A percentile compares a stretch with the other conserved stretches of the same genome.
Conservation (phyloP, 2,797 vertebrate genomes). For the Lagodon rhomboides region DNA sequence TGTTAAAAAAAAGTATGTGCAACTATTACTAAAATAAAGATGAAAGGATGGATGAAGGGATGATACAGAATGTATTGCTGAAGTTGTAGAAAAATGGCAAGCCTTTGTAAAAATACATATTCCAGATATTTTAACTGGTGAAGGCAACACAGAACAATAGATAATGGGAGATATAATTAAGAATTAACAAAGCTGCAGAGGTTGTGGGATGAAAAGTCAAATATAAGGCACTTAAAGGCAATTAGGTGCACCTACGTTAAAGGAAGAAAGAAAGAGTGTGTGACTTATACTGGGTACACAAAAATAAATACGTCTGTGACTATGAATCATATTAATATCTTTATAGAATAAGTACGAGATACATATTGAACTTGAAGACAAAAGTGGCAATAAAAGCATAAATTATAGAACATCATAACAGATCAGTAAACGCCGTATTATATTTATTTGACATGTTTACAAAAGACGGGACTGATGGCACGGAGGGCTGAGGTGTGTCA, state of each 20-base stretch:
- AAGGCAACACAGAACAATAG: background rate
- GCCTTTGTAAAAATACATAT: background rate
- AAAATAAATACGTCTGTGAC: background rate
- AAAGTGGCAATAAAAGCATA: background rate
- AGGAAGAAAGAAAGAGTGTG: background rate
- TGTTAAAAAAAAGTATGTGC: background rate
- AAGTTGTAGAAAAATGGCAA: background rate
- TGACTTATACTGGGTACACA: background rate
- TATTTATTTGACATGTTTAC: background rate
- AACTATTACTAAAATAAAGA: no score
- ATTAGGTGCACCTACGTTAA: background rate
- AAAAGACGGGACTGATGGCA: background rate
- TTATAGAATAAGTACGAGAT: background rate
- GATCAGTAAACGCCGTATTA: background rate
- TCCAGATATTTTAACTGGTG: background rate
- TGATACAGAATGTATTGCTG: background rate
- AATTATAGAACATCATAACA: background rate
- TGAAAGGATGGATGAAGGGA: background rate
- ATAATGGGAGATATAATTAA: background rate
- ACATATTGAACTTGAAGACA: background rate
- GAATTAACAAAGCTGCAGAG: background rate
- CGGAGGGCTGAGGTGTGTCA: background rate
- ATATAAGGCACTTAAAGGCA: background rate
- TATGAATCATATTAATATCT: background rate
- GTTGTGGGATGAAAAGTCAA: background rate